phyloP scores from a whole-genome alignment of 2,113 vertebrate genomes.

The Malaclemys terrapin region DNA sequence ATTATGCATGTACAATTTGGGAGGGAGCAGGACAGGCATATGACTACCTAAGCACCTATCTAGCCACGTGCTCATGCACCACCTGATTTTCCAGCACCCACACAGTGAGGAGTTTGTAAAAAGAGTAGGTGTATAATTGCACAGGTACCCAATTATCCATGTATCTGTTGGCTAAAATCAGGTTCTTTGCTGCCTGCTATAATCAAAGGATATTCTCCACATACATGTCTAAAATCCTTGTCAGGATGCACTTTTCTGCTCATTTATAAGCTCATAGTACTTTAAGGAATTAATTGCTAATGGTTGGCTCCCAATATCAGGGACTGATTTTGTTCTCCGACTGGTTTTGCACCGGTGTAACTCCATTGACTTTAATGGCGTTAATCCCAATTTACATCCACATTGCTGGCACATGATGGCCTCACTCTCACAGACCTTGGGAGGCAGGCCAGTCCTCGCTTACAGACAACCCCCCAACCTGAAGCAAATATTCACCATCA shows the following conservation, averaged over 20 bases:
- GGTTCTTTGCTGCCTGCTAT: neutral
- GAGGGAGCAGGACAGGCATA: neutral
- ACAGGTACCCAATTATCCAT: neutral
- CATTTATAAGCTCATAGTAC: neutral
- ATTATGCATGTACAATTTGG: neutral
- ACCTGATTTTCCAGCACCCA: neutral
- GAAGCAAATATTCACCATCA: too few species aligned
- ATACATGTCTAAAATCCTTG: neutral
- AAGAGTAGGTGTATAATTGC: neutral
- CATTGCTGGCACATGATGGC: too few species aligned
- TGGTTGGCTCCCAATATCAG: neutral
- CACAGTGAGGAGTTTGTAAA: neutral
- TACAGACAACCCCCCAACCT: too few species aligned
- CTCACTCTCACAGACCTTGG: too few species aligned
- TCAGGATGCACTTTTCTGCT: neutral
- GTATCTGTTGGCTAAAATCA: neutral
- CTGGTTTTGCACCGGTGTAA: neutral
- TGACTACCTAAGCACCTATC: neutral
- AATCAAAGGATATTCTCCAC: neutral
- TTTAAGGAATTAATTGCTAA: neutral
- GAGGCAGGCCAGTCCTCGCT: too few species aligned
- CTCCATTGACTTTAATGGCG: neutral
- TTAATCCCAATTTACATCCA: neutral
- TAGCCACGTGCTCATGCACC: neutral
- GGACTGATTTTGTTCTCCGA: neutral